Base-by-base conservation (phyloP, 2,113 vertebrate genomes). In the Nasalis larvatus region DNA sequence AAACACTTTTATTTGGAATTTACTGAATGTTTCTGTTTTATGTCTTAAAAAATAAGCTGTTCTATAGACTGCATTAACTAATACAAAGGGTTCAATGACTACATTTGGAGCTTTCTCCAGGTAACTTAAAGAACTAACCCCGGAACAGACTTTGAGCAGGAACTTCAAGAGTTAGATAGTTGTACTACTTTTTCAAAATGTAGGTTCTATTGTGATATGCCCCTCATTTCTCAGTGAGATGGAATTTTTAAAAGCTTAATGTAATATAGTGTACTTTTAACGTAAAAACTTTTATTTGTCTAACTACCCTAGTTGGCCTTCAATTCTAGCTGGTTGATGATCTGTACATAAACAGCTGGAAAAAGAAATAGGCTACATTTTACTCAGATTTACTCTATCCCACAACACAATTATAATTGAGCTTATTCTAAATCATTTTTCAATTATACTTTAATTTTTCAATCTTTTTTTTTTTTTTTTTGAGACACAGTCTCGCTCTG, bases 381-480 rank as follows among this genome's bases (percentile, higher is more conserved):
- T 32, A 4, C 69, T 86, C 52, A 82, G 83, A 54, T 95, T 98
- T 96, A 82, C 12, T 86, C 27, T 97, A 96, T 76, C 32, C 20
- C 81, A 84, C 81, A 6, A 40, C 66, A 91, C 71, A 97, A 96
- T 82, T 52, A 85, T 54, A 85, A 25, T 68, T 97, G 69, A 86
- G 35, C 85, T 97, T 45, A 78, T 89, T 95, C 37, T 76, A 80
- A 95, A 98, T 85, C 87, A 89, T 56, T 91, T 87, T 93, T 45
- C 35, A 58, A 87, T 49, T 69, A 21, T 78, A 89, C 56, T 85
- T 96, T 91, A 52, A 92, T 94, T 49, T 91, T 63, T 63, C 27
- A 63, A 63, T 30, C 27, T 20, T 18, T 54, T 52, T 52, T 49
- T 47, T 49, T 47, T 54, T 54, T 11, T 13, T 54, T 54, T 54